These are phyloP conservation scores for Pyrocoelia pectoralis DNA, from an alignment of 2,888 invertebrate species.

Conservation along the genomic window DNA sequence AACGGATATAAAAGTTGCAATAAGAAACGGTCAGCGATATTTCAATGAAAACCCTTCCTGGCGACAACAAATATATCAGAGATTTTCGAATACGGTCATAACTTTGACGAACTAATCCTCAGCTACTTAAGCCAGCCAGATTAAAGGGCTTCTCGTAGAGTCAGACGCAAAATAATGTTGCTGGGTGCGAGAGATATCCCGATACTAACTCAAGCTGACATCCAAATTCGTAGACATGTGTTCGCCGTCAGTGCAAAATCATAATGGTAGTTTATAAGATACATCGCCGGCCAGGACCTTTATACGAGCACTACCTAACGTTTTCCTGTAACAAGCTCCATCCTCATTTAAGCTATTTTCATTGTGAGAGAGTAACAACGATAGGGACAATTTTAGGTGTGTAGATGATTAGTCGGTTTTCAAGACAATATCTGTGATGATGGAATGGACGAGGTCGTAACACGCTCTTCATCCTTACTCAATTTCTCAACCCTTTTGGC, in stretches of 20 bases:
- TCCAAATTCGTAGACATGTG: constrained; percentile 60
- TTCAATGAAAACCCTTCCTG: constrained; percentile 15
- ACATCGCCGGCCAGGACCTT: constrained; percentile 48
- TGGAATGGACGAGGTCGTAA: constrained; percentile 40
- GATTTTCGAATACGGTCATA: constrained; percentile 51
- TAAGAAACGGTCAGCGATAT: constrained; percentile 11
- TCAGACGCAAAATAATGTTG: constrained; percentile 56
- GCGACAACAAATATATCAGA: constrained; percentile 23
- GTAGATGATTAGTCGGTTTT: constrained; percentile 33
- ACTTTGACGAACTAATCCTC: constrained; percentile 60
- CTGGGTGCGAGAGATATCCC: constrained; percentile 59
- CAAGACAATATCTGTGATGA: constrained; percentile 35
- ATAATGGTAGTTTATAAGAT: constrained; percentile 54
- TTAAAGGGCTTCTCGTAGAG: constrained; percentile 59
- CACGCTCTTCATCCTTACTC: constrained; percentile 36
- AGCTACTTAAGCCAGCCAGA: constrained; percentile 59
- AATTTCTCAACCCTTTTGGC: constrained; percentile 33
- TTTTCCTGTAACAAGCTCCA: constrained; percentile 15
- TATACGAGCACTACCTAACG: constrained; percentile 26
- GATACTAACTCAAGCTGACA: constrained; percentile 61
- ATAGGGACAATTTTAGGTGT: constrained; percentile 22
- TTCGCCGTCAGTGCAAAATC: constrained; percentile 54
- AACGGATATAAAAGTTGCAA: neutral
- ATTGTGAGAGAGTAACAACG: constrained; percentile 15
- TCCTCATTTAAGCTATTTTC: constrained; percentile 18